Percentiles rank a stretch among this genome's conserved stretches.
These are phyloP conservation scores for Tetraodon nigroviridis DNA, from an alignment of 2,113 vertebrate species.

Conservation along the genomic window DNA sequence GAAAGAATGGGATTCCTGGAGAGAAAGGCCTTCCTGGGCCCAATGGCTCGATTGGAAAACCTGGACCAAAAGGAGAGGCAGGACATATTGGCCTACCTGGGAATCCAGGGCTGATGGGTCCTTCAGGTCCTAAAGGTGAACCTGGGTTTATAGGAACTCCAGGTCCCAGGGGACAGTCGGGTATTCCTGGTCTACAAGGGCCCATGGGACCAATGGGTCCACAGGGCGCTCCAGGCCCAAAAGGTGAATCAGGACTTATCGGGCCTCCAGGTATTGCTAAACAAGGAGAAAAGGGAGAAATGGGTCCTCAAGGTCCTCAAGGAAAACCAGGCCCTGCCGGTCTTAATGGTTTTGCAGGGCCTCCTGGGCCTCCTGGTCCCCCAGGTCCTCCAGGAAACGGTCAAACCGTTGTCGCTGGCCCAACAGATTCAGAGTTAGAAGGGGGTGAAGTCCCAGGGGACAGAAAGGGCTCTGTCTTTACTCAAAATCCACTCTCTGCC, in stretches of 20 bases:
- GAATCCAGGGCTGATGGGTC: slow-evolving; percentile 80
- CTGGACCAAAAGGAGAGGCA: slow-evolving; percentile 88
- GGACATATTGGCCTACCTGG: slow-evolving; percentile 88
- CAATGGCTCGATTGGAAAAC: slow-evolving; percentile 82
- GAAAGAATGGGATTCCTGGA: slow-evolving; percentile 85
- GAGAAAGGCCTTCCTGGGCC: slow-evolving; percentile 87
- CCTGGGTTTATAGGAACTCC: slow-evolving; percentile 83
- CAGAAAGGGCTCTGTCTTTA: slow-evolving; percentile 81
- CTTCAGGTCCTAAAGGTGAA: slow-evolving; percentile 83
- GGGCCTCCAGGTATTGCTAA: slow-evolving; percentile 84
- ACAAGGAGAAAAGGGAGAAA: slow-evolving; percentile 78
- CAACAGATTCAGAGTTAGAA: slow-evolving; percentile 80
- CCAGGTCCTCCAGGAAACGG: slow-evolving; percentile 83
- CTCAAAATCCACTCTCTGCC: slow-evolving; percentile 82
- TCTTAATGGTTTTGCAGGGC: slow-evolving; percentile 79
- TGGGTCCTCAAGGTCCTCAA: slow-evolving; percentile 86
- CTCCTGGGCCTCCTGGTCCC: slow-evolving; percentile 79
- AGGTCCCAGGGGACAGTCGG: slow-evolving; percentile 86
- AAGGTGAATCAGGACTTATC: slow-evolving; percentile 85
- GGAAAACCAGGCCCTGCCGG: slow-evolving; percentile 85
- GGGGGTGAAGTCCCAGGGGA: slow-evolving; percentile 82
- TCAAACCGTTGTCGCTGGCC: slow-evolving; percentile 81
- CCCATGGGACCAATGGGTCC: slow-evolving; percentile 92
- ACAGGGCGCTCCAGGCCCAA: slow-evolving; percentile 86
- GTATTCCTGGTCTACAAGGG: slow-evolving; percentile 92